Percentiles rank a stretch among this genome's conserved stretches.
Conservation (phyloP, 1,140 invertebrate species). For the Drosophila repletoides region DNA sequence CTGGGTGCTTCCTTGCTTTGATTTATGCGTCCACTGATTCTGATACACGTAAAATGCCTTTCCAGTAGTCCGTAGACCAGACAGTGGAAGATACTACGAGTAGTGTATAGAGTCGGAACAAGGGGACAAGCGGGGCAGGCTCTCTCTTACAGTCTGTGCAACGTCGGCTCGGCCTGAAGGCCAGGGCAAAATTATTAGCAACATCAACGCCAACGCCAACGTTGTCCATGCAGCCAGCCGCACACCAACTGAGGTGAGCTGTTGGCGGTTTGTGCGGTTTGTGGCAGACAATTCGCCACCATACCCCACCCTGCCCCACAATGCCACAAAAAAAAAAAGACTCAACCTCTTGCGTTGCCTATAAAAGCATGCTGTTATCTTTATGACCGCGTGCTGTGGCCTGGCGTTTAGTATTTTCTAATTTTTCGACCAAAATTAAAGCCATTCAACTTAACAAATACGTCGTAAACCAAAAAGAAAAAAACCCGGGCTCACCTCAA, state of each 20-base stretch:
- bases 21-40: slow-evolving; percentile 46
- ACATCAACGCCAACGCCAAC: slow-evolving; percentile 40
- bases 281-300: slow-evolving; percentile 14
- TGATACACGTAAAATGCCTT: slow-evolving; percentile 38
- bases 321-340: too few relatives aligned
- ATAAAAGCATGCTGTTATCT: slow-evolving; percentile 34
- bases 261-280: slow-evolving; percentile 49
- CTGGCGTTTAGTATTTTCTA: slow-evolving; percentile 23
- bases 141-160: too few relatives aligned
- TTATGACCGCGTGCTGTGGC: slow-evolving; percentile 34
- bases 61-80: background rate
- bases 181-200: slow-evolving; percentile 42
- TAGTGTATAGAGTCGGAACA: background rate
- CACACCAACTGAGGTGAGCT: slow-evolving; percentile 43
- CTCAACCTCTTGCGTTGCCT: too few relatives aligned
- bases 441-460: slow-evolving; percentile 3
- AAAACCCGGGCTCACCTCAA: too few relatives aligned
- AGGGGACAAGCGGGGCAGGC: too few relatives aligned
- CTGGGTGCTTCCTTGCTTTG: slow-evolving; percentile 41
- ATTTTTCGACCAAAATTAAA: slow-evolving; percentile 36
- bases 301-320: background rate
- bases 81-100: background rate
- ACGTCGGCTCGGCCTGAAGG: too few relatives aligned
- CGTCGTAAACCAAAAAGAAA: background rate
- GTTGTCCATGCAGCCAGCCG: background rate